Evolutionary conservation across 2,888 invertebrate species (phyloP).

Genomic region (Laothoe populi): DNA sequence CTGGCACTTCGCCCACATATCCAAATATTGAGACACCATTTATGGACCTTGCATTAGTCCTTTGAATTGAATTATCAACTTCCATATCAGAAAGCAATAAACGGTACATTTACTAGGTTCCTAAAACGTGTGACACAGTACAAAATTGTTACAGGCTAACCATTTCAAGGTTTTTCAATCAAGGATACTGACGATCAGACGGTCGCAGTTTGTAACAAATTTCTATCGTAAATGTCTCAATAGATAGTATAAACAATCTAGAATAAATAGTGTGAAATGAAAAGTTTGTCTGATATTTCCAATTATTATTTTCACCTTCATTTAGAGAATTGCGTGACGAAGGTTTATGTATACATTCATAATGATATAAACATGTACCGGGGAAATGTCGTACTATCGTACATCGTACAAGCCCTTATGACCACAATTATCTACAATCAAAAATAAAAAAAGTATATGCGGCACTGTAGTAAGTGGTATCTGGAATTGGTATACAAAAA

Average conservation of each 20-base stretch:
- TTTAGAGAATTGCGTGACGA: no score
- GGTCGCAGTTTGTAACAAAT: neutral
- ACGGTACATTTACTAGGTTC: slow-evolving; percentile 56
- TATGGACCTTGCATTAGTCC: slow-evolving; percentile 57
- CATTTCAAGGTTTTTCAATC: neutral
- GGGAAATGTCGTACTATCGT: no score
- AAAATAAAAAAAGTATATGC: no score
- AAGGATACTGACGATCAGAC: neutral
- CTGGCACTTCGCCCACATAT: slow-evolving; percentile 64
- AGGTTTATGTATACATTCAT: no score
- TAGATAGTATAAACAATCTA: neutral
- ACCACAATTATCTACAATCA: no score
- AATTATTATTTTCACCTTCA: no score
- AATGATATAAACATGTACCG: no score
- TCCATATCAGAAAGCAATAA: slow-evolving; percentile 61
- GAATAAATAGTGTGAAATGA: no score
- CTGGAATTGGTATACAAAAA: neutral
- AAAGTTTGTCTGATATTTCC: no score
- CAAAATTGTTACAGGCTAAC: slow-evolving; percentile 33
- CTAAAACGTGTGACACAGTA: slow-evolving; percentile 39
- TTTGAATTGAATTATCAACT: slow-evolving; percentile 67
- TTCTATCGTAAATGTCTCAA: neutral
- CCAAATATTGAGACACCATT: slow-evolving; percentile 54
- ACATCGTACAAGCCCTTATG: no score
- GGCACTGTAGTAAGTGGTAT: neutral